Conservation (phyloP, 2,113 vertebrate genomes). For the Podiceps cristatus region DNA sequence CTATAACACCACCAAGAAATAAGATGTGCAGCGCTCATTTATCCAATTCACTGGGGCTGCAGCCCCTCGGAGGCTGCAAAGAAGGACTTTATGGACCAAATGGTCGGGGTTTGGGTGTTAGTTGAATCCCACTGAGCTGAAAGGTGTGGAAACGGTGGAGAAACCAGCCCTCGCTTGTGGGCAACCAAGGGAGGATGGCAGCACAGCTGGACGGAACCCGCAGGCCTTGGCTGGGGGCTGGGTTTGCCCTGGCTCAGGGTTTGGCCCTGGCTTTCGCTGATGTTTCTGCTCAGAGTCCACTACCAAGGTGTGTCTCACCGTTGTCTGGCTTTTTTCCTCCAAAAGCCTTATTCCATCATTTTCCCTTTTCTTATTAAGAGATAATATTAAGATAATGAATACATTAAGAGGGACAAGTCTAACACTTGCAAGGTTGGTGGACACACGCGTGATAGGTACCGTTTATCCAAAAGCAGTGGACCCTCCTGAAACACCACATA, state of each 20-base stretch:
- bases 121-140: not conserved
- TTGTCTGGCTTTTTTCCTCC: not conserved
- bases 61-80: not conserved
- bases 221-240: not conserved
- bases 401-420: not conserved
- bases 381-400: not conserved
- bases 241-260: not conserved
- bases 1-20: not conserved
- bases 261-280: not conserved
- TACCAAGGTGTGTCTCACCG: not conserved
- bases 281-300: not conserved
- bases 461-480: not conserved
- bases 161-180: not conserved
- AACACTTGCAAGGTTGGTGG: not conserved
- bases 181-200: not conserved
- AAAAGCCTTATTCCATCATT: not conserved
- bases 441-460: not conserved
- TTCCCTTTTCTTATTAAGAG: not conserved
- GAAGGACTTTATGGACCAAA: not conserved
- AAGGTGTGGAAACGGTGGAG: fast-evolving
- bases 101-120: fast-evolving
- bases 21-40: not conserved
- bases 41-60: not conserved
- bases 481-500: not conserved
- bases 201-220: not conserved